Evolutionary conservation across 2,113 vertebrate species (phyloP), one percentile per base, ranked within the genome.

Genomic region (Trichomycterus rosablanca): DNA sequence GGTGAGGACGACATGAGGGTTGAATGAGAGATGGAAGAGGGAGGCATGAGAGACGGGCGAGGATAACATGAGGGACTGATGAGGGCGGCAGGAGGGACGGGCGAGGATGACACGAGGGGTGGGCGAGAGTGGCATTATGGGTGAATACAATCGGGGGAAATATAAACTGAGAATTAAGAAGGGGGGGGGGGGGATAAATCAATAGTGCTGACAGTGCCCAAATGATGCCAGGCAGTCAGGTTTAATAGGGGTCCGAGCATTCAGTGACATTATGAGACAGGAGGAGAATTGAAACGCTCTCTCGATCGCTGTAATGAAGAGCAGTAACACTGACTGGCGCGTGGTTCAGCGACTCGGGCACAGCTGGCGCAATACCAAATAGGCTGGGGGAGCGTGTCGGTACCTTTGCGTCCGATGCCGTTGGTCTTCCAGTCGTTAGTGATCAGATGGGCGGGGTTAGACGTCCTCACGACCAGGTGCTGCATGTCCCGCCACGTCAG

Each of bases 401-500:
- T 83, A 98, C 96, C 96, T 94, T 91, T 90, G 44, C 96, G 94
- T n/a, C 93, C 93, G 0, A 97, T 91, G 0, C 96, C 95, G 0
- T 99, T 98, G 77, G 87, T 96, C 70, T 84, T 81, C 96, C 96
- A 99, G 74, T 99, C 96, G 0, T 90, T 92, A 35, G 96, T 88
- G 0, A 89, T 87, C 67, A 99, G 92, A 80, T 95, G 90, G 12
- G 87, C 88, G 0, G 96, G 94, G 71, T 89, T 91, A 0, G 96
- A 97, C 0, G 94, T 97, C 81, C 78, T 88, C 1, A 99, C 96
- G 22, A 99, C 96, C 58, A 98, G 84, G 78, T 99, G 94, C 80
- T 99, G 96, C 95, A 98, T 98, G 79, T 98, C 95, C 44, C 96
- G 88, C 96, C 96, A 99, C 0, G 95, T 96, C 74, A 99, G 86